Evolutionary conservation across 2,797 vertebrate species (phyloP), one percentile per base, ranked within the genome.

Genomic region (Austrolebias charrua): DNA sequence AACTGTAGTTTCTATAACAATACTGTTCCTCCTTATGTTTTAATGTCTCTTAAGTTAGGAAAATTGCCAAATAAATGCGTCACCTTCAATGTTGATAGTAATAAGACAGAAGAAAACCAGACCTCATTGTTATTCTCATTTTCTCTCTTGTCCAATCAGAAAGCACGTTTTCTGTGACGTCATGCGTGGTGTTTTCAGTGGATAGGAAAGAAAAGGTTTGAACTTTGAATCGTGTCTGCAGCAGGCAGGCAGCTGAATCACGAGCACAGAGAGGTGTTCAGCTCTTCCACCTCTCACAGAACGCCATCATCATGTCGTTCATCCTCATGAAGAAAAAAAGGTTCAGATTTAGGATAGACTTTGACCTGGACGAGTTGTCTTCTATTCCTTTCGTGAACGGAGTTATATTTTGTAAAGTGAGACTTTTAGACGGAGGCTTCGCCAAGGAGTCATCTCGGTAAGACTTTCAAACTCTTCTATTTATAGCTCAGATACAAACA

Each of bases 351-450:
- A 95, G 90, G 81, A 95, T 98, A 54, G 93, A 95, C 76, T 94
- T 97, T 77, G 93, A 96, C 64, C 77, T 98, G 87, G 96, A 96
- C 48, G 96, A 98, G 43, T 73, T 98, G 60, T 97, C 95, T 0
- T 96, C 95, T 5, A 92, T 98, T 59, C 97, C 97, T 3, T 94
- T 95, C 83, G 94, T 98, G 15, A 98, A 96, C 72, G 96, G 94
- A 20, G 94, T 98, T 69, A 87, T 98, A 20, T 98, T 98, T 92
- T 98, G 96, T 83, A 98, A 98, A 93, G 93, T 96, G 63, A 88
- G 97, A 66, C 93, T 98, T 55, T 69, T 94, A 60, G 93, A 96
- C 79, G 95, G 97, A 40, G 95, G 95, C 73, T 98, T 98, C 84
- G 88, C 89, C 38, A 92, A 90, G 4, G 94, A 94, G 88, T 96